Percentiles rank a stretch among this genome's conserved stretches.
phyloP scores from a whole-genome alignment of 2,888 invertebrate species.

The Acrobasis consociella region DNA sequence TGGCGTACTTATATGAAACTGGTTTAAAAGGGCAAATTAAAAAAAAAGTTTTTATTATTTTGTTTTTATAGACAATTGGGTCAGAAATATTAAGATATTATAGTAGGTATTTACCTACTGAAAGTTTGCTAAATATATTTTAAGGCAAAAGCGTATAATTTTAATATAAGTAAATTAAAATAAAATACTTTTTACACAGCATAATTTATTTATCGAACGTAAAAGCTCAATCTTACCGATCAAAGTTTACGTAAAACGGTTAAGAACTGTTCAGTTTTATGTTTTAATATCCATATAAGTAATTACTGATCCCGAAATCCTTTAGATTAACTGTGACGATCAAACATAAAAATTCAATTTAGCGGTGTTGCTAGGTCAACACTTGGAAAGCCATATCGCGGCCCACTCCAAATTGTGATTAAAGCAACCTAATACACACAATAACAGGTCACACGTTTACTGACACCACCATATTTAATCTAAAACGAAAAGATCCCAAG shows the following conservation, averaged over 20 bases:
- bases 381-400: slow-evolving; percentile 76
- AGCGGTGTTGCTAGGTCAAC: slow-evolving; percentile 66
- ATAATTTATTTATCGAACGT: no score
- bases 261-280: not conserved
- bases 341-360: slow-evolving; percentile 59
- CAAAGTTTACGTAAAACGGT: slow-evolving; percentile 13
- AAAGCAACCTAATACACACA: slow-evolving; percentile 82
- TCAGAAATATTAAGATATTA: no score
- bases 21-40: no score
- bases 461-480: slow-evolving; percentile 57
- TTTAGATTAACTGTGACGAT: slow-evolving; percentile 37
- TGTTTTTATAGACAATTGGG: no score
- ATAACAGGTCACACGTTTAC: slow-evolving; percentile 81
- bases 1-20: no score
- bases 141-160: no score
- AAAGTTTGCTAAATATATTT: no score
- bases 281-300: not conserved
- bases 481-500: slow-evolving; percentile 48
- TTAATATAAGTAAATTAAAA: no score
- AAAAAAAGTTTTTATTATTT: no score
- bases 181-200: no score
- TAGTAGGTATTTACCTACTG: no score
- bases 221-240: no score
- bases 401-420: slow-evolving; percentile 82
- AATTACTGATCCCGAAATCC: slow-evolving; percentile 19